A percentile compares a stretch with the other conserved stretches of the same genome.
phyloP scores from a whole-genome alignment of 2,113 vertebrate species.

The Malaclemys terrapin region DNA sequence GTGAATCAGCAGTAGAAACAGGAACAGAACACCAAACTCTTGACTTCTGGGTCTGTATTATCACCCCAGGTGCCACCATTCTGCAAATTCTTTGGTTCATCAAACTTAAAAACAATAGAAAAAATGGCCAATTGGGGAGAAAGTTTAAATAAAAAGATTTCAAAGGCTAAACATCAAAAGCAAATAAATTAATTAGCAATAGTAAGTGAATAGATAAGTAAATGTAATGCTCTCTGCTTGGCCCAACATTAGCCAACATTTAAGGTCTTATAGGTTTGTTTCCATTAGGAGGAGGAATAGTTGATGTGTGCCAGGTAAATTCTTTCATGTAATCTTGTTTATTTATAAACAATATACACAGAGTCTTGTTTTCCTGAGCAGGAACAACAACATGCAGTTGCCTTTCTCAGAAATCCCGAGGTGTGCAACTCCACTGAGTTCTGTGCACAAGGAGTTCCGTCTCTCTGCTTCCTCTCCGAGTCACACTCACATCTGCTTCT shows the following conservation, averaged over 20 bases:
- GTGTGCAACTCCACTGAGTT: not conserved
- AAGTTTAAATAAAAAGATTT: not conserved
- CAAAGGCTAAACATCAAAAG: not conserved
- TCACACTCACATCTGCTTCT: not conserved
- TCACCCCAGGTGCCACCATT: not conserved
- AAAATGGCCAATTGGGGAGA: not conserved
- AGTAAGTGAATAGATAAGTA: not conserved
- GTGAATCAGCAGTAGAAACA: no score
- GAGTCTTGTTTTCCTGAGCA: not conserved
- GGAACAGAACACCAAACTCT: no score
- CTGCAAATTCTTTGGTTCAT: not conserved
- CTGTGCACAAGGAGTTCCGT: not conserved
- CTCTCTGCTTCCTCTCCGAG: not conserved
- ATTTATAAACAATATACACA: not conserved
- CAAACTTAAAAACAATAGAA: not conserved
- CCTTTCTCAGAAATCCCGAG: not conserved
- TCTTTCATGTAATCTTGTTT: not conserved
- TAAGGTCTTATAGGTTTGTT: not conserved
- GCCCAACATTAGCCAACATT: not conserved
- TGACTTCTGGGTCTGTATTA: no score
- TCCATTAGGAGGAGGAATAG: not conserved
- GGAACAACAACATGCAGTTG: not conserved
- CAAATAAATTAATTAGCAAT: not conserved
- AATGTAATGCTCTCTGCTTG: not conserved
- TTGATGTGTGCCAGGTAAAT: not conserved